These are phyloP conservation scores for Piscicola geometra DNA, from an alignment of 2,888 invertebrate genomes.

Conservation along the genomic window DNA sequence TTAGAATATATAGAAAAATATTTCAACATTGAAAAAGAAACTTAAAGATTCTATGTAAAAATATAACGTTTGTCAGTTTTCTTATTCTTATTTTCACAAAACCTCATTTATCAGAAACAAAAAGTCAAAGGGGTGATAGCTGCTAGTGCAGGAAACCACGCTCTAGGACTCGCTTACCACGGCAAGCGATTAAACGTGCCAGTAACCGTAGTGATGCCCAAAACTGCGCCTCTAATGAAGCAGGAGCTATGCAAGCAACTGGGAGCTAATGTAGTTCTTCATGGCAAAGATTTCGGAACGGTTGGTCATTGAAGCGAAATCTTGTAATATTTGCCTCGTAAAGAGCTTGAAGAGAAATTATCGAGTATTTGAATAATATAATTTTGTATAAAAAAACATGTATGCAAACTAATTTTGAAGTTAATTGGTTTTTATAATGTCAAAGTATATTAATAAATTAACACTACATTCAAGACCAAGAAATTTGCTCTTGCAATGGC, in stretches of 20 bases:
- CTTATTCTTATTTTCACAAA: no score
- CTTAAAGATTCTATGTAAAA: no score
- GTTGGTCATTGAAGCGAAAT: conserved; percentile 19
- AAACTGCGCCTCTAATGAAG: conserved; percentile 90
- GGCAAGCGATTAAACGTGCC: conserved; percentile 63
- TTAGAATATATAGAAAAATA: no score
- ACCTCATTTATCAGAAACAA: conserved; percentile 60
- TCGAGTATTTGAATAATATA: no score
- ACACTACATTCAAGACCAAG: no score
- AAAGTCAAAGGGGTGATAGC: conserved; percentile 77
- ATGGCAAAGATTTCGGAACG: conserved; percentile 77
- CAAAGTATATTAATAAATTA: no score
- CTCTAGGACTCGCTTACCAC: conserved; percentile 76
- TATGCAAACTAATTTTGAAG: neutral
- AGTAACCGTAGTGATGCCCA: conserved; percentile 86
- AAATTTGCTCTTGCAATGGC: conserved; percentile 71
- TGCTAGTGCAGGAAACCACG: conserved; percentile 90
- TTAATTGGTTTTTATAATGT: neutral
- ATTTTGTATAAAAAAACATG: no score
- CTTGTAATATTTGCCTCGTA: neutral
- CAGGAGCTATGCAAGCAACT: conserved; percentile 78
- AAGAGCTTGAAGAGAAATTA: neutral
- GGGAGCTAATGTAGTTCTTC: conserved; percentile 77
- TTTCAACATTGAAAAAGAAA: no score
- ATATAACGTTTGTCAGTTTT: no score